A percentile compares a stretch with the other conserved stretches of the same genome.
Conservation (phyloP, 2,113 vertebrate genomes). For the Tenebrosternarchus preto region DNA sequence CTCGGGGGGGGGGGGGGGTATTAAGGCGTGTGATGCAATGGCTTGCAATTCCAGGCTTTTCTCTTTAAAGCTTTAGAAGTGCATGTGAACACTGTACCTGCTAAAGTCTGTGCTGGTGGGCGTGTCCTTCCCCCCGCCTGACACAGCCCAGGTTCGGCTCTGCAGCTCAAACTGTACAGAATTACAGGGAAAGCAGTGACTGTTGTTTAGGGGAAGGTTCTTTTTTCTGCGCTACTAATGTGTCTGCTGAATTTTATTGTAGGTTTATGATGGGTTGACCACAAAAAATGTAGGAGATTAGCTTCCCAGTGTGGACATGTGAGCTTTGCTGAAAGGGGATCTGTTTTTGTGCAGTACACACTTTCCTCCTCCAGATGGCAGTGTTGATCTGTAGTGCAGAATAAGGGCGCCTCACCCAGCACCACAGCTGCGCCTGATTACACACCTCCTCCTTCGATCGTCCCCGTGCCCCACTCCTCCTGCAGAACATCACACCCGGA, state of each 20-base stretch:
- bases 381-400: constrained; percentile 20
- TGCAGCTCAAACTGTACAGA: no score
- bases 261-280: no score
- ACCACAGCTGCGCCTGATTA: constrained; percentile 42
- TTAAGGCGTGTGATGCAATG: not conserved
- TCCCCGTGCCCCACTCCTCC: not conserved
- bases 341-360: not conserved
- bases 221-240: no score
- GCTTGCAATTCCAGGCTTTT: not conserved
- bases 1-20: not conserved
- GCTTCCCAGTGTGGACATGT: no score
- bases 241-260: no score
- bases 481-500: constrained; percentile 28
- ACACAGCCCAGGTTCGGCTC: no score
- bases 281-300: no score
- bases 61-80: constrained; percentile 5
- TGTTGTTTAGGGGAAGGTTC: no score
- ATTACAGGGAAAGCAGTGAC: no score
- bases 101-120: not conserved
- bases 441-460: not conserved
- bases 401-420: not conserved
- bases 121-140: not conserved
- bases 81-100: not conserved
- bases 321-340: no score
- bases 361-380: constrained; percentile 29